Conservation (phyloP, 2,797 vertebrate genomes). For the Chiroxiphia lanceolata region DNA sequence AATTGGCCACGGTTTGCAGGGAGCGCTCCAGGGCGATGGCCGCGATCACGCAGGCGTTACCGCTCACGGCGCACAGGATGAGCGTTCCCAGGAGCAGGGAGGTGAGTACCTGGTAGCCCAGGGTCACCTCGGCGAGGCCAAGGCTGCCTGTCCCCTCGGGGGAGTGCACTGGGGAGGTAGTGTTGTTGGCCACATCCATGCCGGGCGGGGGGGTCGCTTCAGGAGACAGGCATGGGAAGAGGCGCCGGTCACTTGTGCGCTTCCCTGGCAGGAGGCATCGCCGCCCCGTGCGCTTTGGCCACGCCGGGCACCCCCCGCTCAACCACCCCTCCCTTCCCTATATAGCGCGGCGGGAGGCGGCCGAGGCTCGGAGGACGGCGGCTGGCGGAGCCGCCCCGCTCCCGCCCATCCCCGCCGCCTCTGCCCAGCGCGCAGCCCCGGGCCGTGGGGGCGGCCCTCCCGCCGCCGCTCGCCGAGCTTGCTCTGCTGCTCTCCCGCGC, state of each 20-base stretch:
- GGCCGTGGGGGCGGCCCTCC: background rate
- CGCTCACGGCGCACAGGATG: constrained; percentile 91
- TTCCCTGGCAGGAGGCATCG: constrained; percentile 29
- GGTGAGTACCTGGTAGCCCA: constrained; percentile 91
- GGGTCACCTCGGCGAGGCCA: constrained; percentile 73
- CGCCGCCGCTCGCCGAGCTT: background rate
- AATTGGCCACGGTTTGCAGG: constrained; percentile 97
- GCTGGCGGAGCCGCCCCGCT: constrained; percentile 7
- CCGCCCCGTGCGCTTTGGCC: constrained; percentile 17
- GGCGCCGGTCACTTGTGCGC: constrained; percentile 6
- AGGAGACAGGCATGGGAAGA: constrained; percentile 17
- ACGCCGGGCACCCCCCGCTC: background rate
- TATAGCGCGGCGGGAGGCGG: constrained; percentile 35
- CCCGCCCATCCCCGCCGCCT: constrained; percentile 33
- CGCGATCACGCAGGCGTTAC: constrained; percentile 94
- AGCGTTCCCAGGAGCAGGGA: constrained; percentile 89
- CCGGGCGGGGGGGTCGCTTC: constrained; percentile 64
- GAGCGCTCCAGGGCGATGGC: constrained; percentile 94
- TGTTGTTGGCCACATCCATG: constrained; percentile 76
- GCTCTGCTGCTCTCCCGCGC: background rate
- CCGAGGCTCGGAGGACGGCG: background rate
- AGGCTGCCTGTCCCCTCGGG: constrained; percentile 71
- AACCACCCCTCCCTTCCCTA: background rate
- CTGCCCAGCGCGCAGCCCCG: constrained; percentile 46
- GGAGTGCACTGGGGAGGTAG: constrained; percentile 65